These are phyloP conservation scores for Ceratina calcarata DNA, from an alignment of 1,140 invertebrate genomes.

Conservation along the genomic window DNA sequence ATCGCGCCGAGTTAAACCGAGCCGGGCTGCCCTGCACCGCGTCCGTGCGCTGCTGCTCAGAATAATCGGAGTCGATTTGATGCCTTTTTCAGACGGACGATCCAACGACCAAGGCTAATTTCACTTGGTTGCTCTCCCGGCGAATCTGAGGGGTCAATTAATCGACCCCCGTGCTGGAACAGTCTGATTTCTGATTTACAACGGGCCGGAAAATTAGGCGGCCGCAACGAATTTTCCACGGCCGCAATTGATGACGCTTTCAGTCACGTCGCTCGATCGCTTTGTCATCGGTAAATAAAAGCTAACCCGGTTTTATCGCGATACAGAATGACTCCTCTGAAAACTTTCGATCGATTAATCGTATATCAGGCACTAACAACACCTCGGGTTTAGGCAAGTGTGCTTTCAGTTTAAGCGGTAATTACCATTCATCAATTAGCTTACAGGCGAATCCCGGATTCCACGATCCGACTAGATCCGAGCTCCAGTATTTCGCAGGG, in stretches of 20 bases:
- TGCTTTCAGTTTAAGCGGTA: conserved; percentile 54
- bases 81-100: neutral
- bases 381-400: conserved; percentile 12
- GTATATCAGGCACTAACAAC: conserved; percentile 4
- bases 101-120: neutral
- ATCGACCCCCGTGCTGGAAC: neutral
- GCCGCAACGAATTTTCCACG: neutral
- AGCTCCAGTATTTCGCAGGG: neutral
- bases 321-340: too few species aligned
- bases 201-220: neutral
- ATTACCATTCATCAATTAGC: conserved; percentile 61
- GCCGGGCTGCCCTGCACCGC: too few species aligned
- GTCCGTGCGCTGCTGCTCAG: too few species aligned
- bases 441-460: conserved; percentile 38
- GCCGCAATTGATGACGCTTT: conserved; percentile 26
- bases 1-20: too few species aligned
- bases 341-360: too few species aligned
- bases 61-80: neutral
- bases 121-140: neutral
- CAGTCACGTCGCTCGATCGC: neutral
- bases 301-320: conserved; percentile 17
- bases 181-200: neutral
- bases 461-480: neutral
- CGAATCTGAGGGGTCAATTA: neutral
- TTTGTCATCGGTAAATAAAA: conserved; percentile 21